Conservation (phyloP, 1,140 invertebrate genomes). For the Achroia grisella region DNA sequence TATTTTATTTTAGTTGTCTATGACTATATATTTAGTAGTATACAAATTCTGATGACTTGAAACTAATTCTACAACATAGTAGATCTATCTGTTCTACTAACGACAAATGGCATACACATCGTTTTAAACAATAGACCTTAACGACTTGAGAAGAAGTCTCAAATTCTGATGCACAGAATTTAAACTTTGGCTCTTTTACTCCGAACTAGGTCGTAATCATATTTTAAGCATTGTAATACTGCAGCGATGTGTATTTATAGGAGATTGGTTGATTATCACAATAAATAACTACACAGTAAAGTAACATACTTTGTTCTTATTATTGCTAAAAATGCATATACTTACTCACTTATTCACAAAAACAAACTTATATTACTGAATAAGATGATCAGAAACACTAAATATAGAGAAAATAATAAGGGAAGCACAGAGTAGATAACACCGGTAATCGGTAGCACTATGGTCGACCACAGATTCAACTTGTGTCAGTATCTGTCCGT, state of each 20-base stretch:
- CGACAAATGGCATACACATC: constrained; percentile 41
- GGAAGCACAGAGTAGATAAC: no score
- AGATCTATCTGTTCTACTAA: constrained; percentile 24
- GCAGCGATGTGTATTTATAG: constrained; percentile 10
- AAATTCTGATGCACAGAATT: constrained; percentile 15
- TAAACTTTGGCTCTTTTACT: constrained; percentile 29
- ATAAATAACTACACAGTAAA: constrained; percentile 11
- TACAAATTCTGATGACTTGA: constrained; percentile 8
- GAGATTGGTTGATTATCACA: constrained; percentile 14
- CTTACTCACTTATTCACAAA: no score
- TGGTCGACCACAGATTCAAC: no score
- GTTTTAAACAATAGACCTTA: constrained; percentile 15
- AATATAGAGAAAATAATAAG: no score
- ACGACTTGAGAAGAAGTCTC: constrained; percentile 14
- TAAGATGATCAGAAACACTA: no score
- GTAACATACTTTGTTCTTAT: constrained; percentile 12
- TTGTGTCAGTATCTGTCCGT: no score
- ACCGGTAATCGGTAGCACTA: no score
- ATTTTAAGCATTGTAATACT: constrained; percentile 20
- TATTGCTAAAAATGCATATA: neutral
- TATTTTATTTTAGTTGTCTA: constrained; percentile 52
- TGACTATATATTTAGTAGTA: constrained; percentile 32
- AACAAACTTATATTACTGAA: no score
- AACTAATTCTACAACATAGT: constrained; percentile 17
- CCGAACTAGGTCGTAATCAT: neutral